phyloP scores from a whole-genome alignment of 2,113 vertebrate genomes.

The Saccopteryx bilineata region DNA sequence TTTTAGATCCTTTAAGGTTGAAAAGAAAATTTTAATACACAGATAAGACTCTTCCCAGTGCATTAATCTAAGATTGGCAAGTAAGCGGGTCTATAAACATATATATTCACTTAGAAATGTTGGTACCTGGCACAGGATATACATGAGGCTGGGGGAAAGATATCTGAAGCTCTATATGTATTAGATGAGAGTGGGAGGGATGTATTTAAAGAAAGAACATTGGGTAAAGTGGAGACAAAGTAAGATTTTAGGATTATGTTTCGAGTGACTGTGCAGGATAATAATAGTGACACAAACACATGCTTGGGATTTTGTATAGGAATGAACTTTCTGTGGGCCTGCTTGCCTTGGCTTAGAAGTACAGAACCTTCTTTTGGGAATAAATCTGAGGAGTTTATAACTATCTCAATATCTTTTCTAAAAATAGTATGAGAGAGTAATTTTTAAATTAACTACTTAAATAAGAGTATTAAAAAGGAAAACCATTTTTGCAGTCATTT shows the following conservation, averaged over 20 bases:
- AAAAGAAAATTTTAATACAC: constrained; percentile 18
- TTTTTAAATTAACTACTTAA: constrained; percentile 64
- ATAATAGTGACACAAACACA: not conserved
- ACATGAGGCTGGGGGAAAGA: fast-evolving
- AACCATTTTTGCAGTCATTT: constrained; percentile 59
- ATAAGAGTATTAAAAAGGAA: constrained; percentile 43
- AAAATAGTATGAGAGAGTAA: constrained; percentile 36
- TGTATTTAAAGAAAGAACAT: not conserved
- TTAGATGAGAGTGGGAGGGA: not conserved
- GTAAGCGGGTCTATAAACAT: not conserved
- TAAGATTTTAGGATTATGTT: not conserved
- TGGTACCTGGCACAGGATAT: not conserved
- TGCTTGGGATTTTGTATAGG: not conserved
- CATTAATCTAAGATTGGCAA: not conserved
- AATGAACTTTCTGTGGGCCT: not conserved
- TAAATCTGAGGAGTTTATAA: not conserved
- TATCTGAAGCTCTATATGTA: not conserved
- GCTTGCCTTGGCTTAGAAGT: not conserved
- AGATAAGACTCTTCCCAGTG: not conserved
- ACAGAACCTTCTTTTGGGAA: not conserved
- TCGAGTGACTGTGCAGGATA: not conserved
- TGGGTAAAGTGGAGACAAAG: not conserved
- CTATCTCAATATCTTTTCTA: constrained; percentile 53
- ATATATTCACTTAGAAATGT: not conserved
- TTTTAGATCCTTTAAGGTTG: not conserved